phyloP scores from a whole-genome alignment of 2,797 vertebrate genomes.

The Malacoctenus gilli region DNA sequence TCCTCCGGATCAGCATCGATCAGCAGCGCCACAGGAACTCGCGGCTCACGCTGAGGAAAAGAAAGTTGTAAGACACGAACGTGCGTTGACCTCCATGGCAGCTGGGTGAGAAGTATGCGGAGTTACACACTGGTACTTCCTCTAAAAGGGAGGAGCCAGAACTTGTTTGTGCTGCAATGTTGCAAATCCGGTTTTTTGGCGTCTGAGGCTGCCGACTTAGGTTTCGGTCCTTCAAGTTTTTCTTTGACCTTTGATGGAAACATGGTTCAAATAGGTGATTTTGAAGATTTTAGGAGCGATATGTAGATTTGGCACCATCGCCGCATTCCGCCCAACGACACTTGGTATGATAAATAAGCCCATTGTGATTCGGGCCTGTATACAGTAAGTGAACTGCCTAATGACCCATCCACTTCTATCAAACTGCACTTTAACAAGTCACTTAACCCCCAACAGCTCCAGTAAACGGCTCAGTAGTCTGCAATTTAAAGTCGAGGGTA shows the following conservation, averaged over 20 bases:
- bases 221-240: conserved; percentile 5
- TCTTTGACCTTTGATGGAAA: neutral
- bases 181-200: conserved; percentile 53
- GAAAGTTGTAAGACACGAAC: conserved; percentile 14
- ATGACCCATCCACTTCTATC: conserved; percentile 40
- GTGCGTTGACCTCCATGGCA: neutral
- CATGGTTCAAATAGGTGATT: too few relatives aligned
- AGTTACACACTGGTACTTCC: conserved; percentile 6
- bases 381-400: conserved; percentile 41
- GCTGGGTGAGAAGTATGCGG: conserved; percentile 19
- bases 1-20: conserved; percentile 40
- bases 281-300: too few relatives aligned
- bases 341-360: conserved; percentile 11
- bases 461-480: conserved; percentile 19
- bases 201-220: conserved; percentile 6
- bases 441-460: conserved; percentile 51
- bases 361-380: conserved; percentile 11
- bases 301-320: conserved; percentile 3
- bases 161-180: conserved; percentile 64
- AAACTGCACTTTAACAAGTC: conserved; percentile 55
- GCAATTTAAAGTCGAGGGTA: conserved; percentile 19
- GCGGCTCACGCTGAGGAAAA: neutral
- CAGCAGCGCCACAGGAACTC: conserved; percentile 9
- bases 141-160: conserved; percentile 58
- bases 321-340: conserved; percentile 2